phyloP scores from a whole-genome alignment of 2,888 invertebrate genomes.

The Scotopteryx bipunctaria region DNA sequence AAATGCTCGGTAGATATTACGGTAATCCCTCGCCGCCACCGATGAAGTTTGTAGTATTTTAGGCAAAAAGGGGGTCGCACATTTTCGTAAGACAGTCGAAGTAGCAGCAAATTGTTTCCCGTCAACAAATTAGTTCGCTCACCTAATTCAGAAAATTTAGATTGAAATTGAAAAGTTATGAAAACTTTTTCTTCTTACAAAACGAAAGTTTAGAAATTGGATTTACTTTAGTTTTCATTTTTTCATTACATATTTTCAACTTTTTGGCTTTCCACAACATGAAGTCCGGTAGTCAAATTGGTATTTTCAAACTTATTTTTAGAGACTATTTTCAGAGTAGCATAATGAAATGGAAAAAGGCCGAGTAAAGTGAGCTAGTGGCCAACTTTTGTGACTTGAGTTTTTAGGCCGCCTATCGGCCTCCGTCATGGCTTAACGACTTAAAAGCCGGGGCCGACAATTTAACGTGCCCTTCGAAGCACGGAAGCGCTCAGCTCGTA shows the following conservation, averaged over 20 bases:
- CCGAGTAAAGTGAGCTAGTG: slow-evolving; percentile 8
- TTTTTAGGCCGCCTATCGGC: too few species aligned
- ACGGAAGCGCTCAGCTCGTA: too few species aligned
- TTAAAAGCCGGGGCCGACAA: too few species aligned
- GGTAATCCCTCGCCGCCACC: slow-evolving; percentile 11
- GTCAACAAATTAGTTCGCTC: slow-evolving; percentile 43
- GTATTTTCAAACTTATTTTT: slow-evolving; percentile 9
- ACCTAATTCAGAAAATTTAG: slow-evolving; percentile 49
- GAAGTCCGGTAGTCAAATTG: slow-evolving; percentile 7
- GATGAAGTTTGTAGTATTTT: slow-evolving; percentile 9
- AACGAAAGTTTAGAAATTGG: slow-evolving; percentile 30
- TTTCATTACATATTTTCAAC: slow-evolving; percentile 27
- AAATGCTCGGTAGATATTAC: slow-evolving; percentile 14
- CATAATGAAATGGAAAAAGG: not conserved
- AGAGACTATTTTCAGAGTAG: slow-evolving; percentile 2
- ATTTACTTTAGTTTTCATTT: slow-evolving; percentile 24
- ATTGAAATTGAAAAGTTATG: slow-evolving; percentile 52
- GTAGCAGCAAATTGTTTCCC: slow-evolving; percentile 36
- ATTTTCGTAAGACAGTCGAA: slow-evolving; percentile 17
- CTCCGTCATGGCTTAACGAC: too few species aligned
- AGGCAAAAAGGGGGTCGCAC: slow-evolving; percentile 12
- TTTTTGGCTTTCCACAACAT: slow-evolving; percentile 25
- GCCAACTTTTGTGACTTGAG: too few species aligned
- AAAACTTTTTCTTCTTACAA: slow-evolving; percentile 55
- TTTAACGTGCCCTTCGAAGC: too few species aligned